phyloP scores from a whole-genome alignment of 2,113 vertebrate species.

The Lanius collurio region DNA sequence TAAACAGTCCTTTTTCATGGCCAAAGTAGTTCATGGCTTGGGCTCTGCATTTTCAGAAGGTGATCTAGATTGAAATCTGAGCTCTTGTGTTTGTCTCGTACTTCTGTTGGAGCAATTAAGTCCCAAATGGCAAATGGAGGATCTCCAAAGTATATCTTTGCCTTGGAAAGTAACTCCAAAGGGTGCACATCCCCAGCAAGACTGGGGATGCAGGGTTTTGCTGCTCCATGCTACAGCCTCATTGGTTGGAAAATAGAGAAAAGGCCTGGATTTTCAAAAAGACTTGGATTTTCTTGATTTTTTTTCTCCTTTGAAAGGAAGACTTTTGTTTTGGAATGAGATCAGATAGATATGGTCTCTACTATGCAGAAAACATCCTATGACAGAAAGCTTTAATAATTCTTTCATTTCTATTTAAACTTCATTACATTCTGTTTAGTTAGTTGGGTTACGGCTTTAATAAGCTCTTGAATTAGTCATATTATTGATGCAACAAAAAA shows the following conservation, averaged over 20 bases:
- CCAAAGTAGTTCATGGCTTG: neutral
- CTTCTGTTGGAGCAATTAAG: neutral
- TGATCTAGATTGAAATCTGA: neutral
- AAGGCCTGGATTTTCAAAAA: neutral
- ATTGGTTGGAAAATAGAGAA: neutral
- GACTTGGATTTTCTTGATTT: neutral
- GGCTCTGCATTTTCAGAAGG: neutral
- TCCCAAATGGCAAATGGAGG: neutral
- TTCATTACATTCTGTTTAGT: neutral
- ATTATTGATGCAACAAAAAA: neutral
- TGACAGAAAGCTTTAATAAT: neutral
- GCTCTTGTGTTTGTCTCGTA: neutral
- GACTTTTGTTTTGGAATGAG: neutral
- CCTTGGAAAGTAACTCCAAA: neutral
- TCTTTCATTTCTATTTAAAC: neutral
- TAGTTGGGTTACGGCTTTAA: neutral
- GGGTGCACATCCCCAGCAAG: neutral
- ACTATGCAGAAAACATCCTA: neutral
- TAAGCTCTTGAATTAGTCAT: conserved; percentile 15
- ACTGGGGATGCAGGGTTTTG: neutral
- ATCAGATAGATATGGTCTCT: neutral
- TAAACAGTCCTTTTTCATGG: neutral
- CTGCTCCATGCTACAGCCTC: neutral
- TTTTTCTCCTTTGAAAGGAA: neutral
- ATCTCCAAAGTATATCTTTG: neutral